Evolutionary conservation across 2,888 invertebrate genomes (phyloP).

Genomic region (Pyrrhosoma nymphula): DNA sequence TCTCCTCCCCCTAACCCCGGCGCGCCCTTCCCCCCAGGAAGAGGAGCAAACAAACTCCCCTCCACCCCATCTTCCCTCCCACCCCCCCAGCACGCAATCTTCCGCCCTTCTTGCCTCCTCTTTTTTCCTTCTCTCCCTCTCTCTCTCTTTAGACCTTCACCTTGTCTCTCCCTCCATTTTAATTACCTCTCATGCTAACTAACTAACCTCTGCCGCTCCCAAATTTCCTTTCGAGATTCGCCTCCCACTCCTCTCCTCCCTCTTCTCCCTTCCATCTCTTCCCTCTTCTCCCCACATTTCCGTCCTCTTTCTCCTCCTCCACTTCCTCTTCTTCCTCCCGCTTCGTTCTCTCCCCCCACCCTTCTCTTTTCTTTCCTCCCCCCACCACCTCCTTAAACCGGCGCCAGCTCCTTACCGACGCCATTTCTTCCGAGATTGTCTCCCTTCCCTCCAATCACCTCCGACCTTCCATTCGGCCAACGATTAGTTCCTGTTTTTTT

Average conservation of each 20-base stretch:
- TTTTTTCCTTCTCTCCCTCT: no score
- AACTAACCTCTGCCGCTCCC: not conserved
- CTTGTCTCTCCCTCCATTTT: slow-evolving; percentile 5
- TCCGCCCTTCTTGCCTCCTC: not conserved
- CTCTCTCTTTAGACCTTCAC: not conserved
- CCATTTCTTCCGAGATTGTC: no score
- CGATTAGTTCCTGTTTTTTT: no score
- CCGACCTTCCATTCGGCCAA: no score
- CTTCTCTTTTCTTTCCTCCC: not conserved
- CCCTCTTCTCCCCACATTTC: not conserved
- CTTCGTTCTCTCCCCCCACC: not conserved
- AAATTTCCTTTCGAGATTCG: not conserved
- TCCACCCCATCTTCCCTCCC: not conserved
- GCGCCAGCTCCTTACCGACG: not conserved
- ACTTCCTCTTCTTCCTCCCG: not conserved
- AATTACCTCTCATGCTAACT: slow-evolving; percentile 16
- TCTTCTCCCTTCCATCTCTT: not conserved
- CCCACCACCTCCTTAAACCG: not conserved
- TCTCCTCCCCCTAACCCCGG: not conserved
- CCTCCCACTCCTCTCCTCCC: not conserved
- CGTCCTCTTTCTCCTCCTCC: not conserved
- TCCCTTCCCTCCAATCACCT: no score
- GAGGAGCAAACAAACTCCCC: not conserved
- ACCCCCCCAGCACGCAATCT: not conserved
- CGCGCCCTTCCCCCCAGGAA: not conserved